A percentile compares a stretch with the other conserved stretches of the same genome.
These are phyloP conservation scores for Machimus rusticus DNA, from an alignment of 2,888 invertebrate species.

Conservation along the genomic window DNA sequence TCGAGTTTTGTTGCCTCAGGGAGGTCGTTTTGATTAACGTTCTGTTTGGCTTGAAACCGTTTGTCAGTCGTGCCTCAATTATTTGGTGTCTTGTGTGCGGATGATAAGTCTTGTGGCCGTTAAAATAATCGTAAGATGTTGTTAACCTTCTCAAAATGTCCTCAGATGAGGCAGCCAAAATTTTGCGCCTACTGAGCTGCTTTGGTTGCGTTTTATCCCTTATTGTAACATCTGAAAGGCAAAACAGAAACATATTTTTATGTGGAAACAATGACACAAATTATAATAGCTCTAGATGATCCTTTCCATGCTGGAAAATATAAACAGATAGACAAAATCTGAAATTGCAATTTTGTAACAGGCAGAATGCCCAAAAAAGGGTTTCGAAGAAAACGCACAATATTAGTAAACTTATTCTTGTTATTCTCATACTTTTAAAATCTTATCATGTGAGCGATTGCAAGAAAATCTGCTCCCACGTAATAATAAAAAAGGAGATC, in stretches of 20 bases:
- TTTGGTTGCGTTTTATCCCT: conserved; percentile 30
- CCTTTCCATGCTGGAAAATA: no score
- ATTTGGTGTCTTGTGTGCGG: not conserved
- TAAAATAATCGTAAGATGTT: not conserved
- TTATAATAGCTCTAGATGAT: not conserved
- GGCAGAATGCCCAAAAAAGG: no score
- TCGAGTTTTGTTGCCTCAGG: conserved; percentile 9
- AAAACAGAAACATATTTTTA: not conserved
- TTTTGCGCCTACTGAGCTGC: conserved; percentile 30
- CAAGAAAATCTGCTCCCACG: not conserved
- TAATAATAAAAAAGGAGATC: not conserved
- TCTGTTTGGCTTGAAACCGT: not conserved
- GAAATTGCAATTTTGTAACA: no score
- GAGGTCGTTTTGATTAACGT: conserved; percentile 10
- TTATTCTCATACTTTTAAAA: not conserved
- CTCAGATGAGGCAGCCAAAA: conserved; percentile 26
- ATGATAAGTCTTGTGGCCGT: not conserved
- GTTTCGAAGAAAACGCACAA: no score
- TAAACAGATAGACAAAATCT: no score
- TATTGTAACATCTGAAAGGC: conserved; percentile 22
- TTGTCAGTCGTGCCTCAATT: not conserved
- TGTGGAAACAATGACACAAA: not conserved
- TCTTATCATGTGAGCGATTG: not conserved
- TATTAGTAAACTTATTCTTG: no score
- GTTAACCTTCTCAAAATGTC: conserved; percentile 1